Evolutionary conservation across 2,797 vertebrate genomes (phyloP), one percentile per base, ranked within the genome.

Genomic region (Acrossocheilus fasciatus): DNA sequence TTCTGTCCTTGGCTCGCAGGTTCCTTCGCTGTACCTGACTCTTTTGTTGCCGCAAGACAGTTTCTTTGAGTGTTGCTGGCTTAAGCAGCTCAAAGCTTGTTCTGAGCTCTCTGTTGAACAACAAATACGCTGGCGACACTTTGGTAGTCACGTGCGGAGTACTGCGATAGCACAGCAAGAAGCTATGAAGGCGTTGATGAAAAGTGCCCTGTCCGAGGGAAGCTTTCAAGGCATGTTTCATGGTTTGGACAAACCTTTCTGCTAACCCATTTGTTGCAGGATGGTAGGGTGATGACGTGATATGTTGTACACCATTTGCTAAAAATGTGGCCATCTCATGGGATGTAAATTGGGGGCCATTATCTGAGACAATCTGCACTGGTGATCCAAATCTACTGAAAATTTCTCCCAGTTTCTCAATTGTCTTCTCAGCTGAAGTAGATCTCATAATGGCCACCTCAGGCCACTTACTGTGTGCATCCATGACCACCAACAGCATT

Each of bases 361-460:
- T n/a, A 23, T 59, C 54, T 59, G 8, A 59, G 9, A 59, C 20
- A 4, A 59, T n/a, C 54, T 11, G 54, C 20, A 59, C 54, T 0
- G 1, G 54, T 59, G 54, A 7, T 59, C 54, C 54, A 59, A 59
- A 59, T 59, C 20, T 57, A 36, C 52, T 26, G n/a, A 76, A 86
- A 23, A 76, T 74, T 62, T 84, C 82, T 41, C 30, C 76, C 20
- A 87, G 18, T 15, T 66, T 73, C 54, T 84, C 76, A 73, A 76
- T 88, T 12, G 77, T 12, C 52, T 90, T 89, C 0, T 84, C 86
- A 39, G 87, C 82, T 1, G 84, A 43, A 1, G 74, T 82, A 36
- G 87, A 76, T 23, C 17, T 74, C 66, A 57, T 57, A 20, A 57
- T 23, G 10, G 54, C 20, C 54, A 57, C 54, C 23, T 57, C 54